Base-by-base conservation (phyloP, 2,888 invertebrate genomes). In the Drosophila koepferae region DNA sequence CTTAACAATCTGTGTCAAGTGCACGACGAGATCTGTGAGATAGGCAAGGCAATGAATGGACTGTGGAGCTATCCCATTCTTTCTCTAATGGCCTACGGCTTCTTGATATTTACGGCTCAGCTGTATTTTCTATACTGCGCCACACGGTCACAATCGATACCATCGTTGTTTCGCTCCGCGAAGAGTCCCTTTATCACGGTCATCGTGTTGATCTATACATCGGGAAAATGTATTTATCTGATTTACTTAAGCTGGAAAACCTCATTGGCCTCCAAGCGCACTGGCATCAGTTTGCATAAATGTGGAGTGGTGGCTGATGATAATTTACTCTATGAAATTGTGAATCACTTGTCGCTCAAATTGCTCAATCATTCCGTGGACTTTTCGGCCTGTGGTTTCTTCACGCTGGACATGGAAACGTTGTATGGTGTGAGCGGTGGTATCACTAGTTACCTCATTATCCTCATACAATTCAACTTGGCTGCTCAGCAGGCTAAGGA, bases 351-450 rank as follows among this genome's bases (percentile, higher is more conserved):
- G 49, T 93, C 93, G 3, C 75, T 93, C 41, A 93, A 93, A 65
- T 69, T 93, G 61, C 84, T 93, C 7, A 93, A 93, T 79, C 93
- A 93, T 78, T 90, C 92, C 0, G 90, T 93, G 6, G 92, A 93
- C 71, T 93, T 93, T 75, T 92, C 93, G 1, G 93, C 93, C n/a
- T 92, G 93, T 68, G 93, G 93, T 14, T 93, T 93, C 69, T 93
- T 93, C 53, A 92, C 93, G 3, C 72, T 93, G 63, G 93, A 93
- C 69, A 93, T 93, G 93, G 93, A 93, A 68, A 93, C 93, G 1
- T 73, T 93, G 20, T 93, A 93, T 73, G 92, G 92, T 9, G 93
- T 93, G 74, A 90, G 81, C 65, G 93, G 93, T 12, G 93, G 93
- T 16, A 93, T 93, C 56, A 93, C 93, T 0, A 93, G 92, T 63